Evolutionary conservation across 1,140 invertebrate genomes (phyloP).

Genomic region (Panulirus ornatus): DNA sequence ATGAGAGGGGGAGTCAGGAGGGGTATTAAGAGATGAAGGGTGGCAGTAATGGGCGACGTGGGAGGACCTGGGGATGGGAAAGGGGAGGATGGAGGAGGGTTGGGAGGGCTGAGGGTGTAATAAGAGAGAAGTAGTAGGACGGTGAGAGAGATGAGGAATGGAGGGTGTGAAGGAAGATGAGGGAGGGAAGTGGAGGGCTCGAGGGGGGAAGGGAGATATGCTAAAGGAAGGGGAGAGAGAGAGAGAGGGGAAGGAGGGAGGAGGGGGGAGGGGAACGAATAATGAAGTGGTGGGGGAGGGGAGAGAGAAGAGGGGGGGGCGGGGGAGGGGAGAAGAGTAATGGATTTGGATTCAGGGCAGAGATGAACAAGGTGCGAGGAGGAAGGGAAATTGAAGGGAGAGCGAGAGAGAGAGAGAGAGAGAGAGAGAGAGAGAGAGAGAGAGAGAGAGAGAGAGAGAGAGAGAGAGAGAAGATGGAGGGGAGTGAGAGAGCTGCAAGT

Average conservation of each 20-base stretch:
- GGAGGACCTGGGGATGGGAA: no score
- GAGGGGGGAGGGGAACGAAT: neutral
- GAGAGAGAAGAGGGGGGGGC: neutral
- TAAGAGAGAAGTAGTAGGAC: no score
- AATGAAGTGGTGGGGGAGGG: neutral
- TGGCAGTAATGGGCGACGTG: no score
- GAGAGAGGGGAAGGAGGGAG: neutral
- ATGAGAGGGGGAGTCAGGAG: neutral
- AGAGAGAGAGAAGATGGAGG: neutral
- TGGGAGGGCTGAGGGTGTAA: no score
- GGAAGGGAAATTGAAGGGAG: neutral
- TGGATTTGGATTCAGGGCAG: neutral
- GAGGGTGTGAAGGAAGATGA: neutral
- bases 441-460: neutral
- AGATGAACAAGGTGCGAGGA: neutral
- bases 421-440: slow-evolving; percentile 23
- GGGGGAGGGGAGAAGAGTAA: neutral
- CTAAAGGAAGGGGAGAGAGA: neutral
- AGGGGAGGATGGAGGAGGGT: no score
- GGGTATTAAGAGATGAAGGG: neutral
- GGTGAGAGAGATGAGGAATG: neutral
- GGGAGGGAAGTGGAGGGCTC: neutral
- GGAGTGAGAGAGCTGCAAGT: neutral
- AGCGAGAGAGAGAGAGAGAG: neutral
- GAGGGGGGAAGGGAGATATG: neutral